Conservation (phyloP, 2,113 vertebrate species). For the Emydura subglobosa region DNA sequence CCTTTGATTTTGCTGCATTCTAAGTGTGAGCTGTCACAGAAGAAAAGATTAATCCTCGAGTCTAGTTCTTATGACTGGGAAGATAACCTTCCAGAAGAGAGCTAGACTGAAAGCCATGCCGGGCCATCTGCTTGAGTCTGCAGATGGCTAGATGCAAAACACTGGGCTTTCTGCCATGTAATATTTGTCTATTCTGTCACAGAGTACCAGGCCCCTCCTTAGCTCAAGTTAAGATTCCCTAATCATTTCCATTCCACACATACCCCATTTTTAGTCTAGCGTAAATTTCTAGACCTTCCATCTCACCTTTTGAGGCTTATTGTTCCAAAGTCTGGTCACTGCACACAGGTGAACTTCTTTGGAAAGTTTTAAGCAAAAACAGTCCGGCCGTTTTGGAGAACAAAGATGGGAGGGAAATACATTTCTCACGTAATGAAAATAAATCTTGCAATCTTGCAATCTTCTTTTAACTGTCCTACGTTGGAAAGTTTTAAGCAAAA, state of each 20-base stretch:
- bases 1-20: neutral
- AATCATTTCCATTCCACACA: no score
- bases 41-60: neutral
- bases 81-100: neutral
- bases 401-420: neutral
- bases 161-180: neutral
- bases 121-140: neutral
- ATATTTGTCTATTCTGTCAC: no score
- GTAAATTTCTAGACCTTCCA: neutral
- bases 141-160: neutral
- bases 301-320: neutral
- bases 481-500: neutral
- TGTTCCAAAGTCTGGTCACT: neutral
- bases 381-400: neutral
- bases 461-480: no score
- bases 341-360: neutral
- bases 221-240: no score
- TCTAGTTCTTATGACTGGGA: neutral
- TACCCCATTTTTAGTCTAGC: no score
- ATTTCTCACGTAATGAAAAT: neutral
- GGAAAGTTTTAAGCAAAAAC: no score
- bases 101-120: neutral
- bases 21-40: neutral
- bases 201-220: no score
- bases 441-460: neutral